Evolutionary conservation across 2,888 invertebrate genomes (phyloP), one percentile per base, ranked within the genome.

Genomic region (Acanthosepion pharaonis): DNA sequence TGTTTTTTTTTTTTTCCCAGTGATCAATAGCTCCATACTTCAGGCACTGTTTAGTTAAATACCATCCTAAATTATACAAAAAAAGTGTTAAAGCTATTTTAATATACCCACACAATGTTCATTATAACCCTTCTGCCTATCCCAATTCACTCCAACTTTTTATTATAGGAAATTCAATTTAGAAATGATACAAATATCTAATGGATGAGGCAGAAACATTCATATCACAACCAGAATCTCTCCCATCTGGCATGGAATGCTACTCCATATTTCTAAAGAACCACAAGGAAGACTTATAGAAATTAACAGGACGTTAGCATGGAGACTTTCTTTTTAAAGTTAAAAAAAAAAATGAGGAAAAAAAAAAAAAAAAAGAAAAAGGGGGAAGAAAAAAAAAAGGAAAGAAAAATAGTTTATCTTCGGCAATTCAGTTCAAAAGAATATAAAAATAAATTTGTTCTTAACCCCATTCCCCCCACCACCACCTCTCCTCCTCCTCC

Each of bases 231-330:
- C 78, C 78, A 78, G 78, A 78, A 78, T 78, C 78, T 78, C 78
- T 78, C 78, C 78, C n/a, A 78, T 78, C 78, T 78, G 78, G 78
- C n/a, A 78, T 78, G 78, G 78, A 78, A 78, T 78, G 78, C 78
- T n/a, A 78, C 78, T 78, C 78, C 78, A 78, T 15, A n/a, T 78
- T 78, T 78, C n/a, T n/a, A 15, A 33, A n/a, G n/a, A 78, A 78
- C n/a, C 18, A 78, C 15, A 78, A 78, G n/a, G n/a, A 78, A 78
- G n/a, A 78, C n/a, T n/a, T 78, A 28, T 78, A 78, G n/a, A 78
- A 78, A 78, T n/a, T 11, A 78, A 78, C n/a, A 78, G 18, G 78
- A 78, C n/a, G n/a, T 78, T 78, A n/a, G n/a, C n/a, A 15, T n/a
- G 78, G n/a, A 78, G 78, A 78, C 78, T 78, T n/a, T 78, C n/a